Percentiles rank a stretch among this genome's conserved stretches.
Evolutionary conservation across 2,113 vertebrate species (phyloP).

Genomic region (Muntiacus muntjak): DNA sequence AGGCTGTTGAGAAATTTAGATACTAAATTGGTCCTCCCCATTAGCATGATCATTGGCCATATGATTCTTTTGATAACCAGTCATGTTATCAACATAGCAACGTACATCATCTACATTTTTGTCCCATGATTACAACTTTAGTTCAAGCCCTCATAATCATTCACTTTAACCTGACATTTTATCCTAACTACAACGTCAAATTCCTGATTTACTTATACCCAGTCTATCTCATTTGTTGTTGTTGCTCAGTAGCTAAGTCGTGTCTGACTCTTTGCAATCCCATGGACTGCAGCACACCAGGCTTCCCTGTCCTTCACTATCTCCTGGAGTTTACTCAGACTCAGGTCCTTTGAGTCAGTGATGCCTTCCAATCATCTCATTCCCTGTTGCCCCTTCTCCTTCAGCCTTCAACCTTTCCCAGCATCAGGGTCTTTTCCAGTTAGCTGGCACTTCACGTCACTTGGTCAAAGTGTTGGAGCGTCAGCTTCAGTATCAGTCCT

Average conservation of each 20-base stretch:
- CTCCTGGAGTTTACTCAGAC: background rate
- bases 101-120: background rate
- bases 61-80: background rate
- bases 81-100: background rate
- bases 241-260: background rate
- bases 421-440: background rate
- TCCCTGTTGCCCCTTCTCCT: background rate
- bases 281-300: background rate
- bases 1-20: background rate
- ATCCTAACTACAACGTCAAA: background rate
- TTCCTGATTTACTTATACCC: background rate
- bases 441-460: background rate
- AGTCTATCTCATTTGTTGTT: background rate
- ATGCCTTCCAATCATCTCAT: background rate
- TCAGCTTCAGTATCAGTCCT: background rate
- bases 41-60: background rate
- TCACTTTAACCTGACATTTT: background rate
- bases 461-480: background rate
- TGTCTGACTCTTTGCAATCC: background rate
- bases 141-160: background rate
- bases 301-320: background rate
- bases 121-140: background rate
- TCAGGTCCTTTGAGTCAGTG: background rate
- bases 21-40: background rate
- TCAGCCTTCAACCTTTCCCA: background rate